phyloP scores from a whole-genome alignment of 2,113 vertebrate genomes.

The Hydropotes inermis region DNA sequence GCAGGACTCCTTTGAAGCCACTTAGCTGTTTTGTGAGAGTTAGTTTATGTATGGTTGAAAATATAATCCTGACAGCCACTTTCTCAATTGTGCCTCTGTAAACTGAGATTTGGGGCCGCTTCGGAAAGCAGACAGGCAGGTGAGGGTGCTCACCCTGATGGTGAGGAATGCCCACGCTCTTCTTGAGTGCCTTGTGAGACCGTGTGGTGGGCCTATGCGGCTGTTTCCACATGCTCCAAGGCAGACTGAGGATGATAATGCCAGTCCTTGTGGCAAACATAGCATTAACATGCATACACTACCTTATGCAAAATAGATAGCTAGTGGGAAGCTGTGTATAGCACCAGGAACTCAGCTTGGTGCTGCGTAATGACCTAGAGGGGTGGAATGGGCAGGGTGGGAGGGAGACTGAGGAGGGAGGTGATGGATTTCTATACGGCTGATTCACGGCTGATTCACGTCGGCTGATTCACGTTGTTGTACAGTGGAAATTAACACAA shows the following conservation, averaged over 20 bases:
- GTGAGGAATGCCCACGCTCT: accelerated
- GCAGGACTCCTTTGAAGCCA: neutral
- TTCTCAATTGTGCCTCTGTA: neutral
- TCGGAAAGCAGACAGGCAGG: neutral
- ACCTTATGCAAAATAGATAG: neutral
- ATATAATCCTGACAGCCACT: neutral
- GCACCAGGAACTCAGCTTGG: neutral
- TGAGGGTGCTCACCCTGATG: neutral
- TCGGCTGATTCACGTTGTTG: accelerated
- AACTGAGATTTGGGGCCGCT: neutral
- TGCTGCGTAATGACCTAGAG: neutral
- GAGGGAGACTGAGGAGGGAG: neutral
- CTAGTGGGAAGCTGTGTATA: neutral
- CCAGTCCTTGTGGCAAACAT: neutral
- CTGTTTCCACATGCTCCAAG: accelerated
- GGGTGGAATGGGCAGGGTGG: neutral
- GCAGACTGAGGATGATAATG: neutral
- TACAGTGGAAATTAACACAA: neutral
- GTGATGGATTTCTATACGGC: neutral
- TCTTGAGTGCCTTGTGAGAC: neutral
- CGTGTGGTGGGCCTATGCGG: accelerated
- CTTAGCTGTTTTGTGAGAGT: neutral
- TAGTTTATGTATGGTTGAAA: neutral
- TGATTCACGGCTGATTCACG: too few species aligned
- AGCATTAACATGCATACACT: neutral